Evolutionary conservation across 1,140 invertebrate species (phyloP), one percentile per base, ranked within the genome.

Genomic region (Hestina assimilis): DNA sequence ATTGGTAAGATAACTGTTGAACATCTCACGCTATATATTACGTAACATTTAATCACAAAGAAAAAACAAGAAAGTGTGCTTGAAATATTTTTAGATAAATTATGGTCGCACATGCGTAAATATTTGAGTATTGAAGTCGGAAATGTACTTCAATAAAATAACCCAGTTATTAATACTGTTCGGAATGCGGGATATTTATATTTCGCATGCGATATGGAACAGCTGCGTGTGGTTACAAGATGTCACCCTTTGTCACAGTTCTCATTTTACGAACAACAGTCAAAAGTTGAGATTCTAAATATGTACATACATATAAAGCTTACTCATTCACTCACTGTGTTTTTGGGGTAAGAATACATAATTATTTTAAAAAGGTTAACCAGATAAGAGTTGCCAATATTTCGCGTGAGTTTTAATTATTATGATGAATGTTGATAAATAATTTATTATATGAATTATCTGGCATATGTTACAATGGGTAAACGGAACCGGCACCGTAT

Each of bases 241-340:
- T 73, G 67, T 55, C 19, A 35, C 53, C 57, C 63, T 40, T 23
- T 45, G 62, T 64, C 63, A 68, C 56, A 67, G 54, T 71, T 72
- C 71, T 79, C 67, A 64, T 68, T 76, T 83, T 75, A 75, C 71
- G 55, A 64, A 61, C 46, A 60, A 51, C 53, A 65, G 41, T 59
- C 47, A 47, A 63, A 63, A 63, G 53, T 55, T 45, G 70, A 66
- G 69, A 79, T 76, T 71, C 11, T 4, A 45, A 26, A 54, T 45
- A 20, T 21, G 20, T 19, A 41, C 9, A 1, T 11, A 24, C 12
- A 31, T n/a, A 17, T 52, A 6, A 9, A n/a, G 1, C n/a, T 26
- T 28, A 9, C n/a, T 28, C 0, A 28, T 28, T n/a, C n/a, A n/a
- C n/a, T n/a, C n/a, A n/a, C n/a, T n/a, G n/a, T n/a, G n/a, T n/a